Base-by-base conservation (phyloP, 1,140 invertebrate genomes). In the Chlorops oryzae region DNA sequence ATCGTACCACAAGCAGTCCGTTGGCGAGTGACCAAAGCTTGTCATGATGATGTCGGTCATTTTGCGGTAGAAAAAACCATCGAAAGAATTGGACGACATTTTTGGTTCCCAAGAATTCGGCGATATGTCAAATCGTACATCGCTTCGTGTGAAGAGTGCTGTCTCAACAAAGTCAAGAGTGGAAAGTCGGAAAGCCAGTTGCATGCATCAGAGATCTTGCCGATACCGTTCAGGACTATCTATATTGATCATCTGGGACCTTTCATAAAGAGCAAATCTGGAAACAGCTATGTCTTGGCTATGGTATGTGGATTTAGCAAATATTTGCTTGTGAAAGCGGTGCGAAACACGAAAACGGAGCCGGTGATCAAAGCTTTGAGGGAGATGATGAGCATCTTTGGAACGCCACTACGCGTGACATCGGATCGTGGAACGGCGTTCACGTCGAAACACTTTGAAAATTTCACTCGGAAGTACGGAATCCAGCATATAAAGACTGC, bases 261-360 rank as follows among this genome's bases (percentile, higher is more conserved):
- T n/a, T 27, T 47, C 44, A 55, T 43, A 51, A 50, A 71, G 38
- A 39, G 53, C 5, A 70, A 71, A 22, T 51, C n/a, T 1, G 40
- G 54, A 15, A 73, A 77, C 63, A 60, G 58, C 39, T 74, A 77
- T 51, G 67, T 66, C 2, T 72, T 77, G 45, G 71, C 69, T 1
- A 44, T 77, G 1, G 74, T 69, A 42, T 50, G 69, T 50, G 57
- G 65, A 40, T 66, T 67, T 18, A 54, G 34, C 34, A 53, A 53
- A 35, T 53, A 40, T 32, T 5, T 28, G 10, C 34, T 47, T 13
- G 12, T 48, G 6, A 40, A 32, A 34, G 24, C 51, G n/a, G 38
- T 47, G 9, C 21, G 23, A 4, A 51, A 46, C 17, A 58, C 61
- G 10, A 50, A 44, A 34, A 47, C 57, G 15, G 59, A 51, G 25